These are phyloP conservation scores for Polyommatus icarus DNA, from an alignment of 2,888 invertebrate species.

Conservation along the genomic window DNA sequence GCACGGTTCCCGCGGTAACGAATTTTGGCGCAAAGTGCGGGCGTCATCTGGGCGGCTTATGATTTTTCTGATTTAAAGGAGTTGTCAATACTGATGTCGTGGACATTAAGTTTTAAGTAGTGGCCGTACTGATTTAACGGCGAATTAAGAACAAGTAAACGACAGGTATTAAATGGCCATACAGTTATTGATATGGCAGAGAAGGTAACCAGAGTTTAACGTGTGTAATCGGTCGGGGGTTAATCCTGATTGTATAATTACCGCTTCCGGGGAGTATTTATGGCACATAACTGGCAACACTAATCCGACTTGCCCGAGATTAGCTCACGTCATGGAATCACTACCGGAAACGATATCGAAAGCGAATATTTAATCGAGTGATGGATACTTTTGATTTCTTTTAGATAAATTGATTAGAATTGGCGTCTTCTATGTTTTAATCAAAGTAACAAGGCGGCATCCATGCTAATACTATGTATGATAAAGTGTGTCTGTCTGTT, in stretches of 20 bases:
- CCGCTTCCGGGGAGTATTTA: conserved; percentile 36
- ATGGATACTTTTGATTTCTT: conserved; percentile 21
- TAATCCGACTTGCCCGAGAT: conserved; percentile 36
- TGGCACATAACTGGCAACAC: conserved; percentile 36
- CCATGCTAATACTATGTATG: neutral
- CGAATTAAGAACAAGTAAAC: no score
- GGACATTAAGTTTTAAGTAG: no score
- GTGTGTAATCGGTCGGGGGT: neutral
- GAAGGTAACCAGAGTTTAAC: neutral
- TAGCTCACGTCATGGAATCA: conserved; percentile 34
- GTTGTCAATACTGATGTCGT: no score
- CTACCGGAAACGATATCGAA: conserved; percentile 29
- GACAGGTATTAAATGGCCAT: no score
- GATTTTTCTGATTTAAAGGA: no score
- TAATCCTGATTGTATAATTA: conserved; percentile 34
- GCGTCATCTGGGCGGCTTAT: no score
- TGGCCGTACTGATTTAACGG: no score
- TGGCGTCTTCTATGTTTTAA: no score
- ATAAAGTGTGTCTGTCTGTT: neutral
- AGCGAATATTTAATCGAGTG: conserved; percentile 31
- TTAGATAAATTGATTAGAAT: neutral
- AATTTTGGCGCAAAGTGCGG: no score
- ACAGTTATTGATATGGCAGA: neutral
- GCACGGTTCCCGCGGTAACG: no score
- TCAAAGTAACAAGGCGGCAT: no score